Percentiles rank a stretch among this genome's conserved stretches.
These are phyloP conservation scores for Drepana arcuata DNA, from an alignment of 1,140 invertebrate species.

Conservation along the genomic window DNA sequence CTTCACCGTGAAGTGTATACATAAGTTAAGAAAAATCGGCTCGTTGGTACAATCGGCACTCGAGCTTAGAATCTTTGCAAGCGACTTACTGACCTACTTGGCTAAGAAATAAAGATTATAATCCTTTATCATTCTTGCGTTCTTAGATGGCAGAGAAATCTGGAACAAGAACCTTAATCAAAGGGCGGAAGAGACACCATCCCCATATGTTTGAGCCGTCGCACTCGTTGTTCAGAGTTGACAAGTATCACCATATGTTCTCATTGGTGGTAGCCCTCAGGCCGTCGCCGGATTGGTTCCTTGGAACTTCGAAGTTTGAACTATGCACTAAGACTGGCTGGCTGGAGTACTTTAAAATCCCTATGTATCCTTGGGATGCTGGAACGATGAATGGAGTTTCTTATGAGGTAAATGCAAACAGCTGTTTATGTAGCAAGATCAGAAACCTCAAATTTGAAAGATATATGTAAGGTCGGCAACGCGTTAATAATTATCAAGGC, in stretches of 20 bases:
- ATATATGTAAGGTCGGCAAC: no score
- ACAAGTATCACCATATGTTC: constrained; percentile 46
- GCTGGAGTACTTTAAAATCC: constrained; percentile 31
- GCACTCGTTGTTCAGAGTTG: constrained; percentile 44
- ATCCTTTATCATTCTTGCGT: not conserved
- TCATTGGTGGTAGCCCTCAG: constrained; percentile 44
- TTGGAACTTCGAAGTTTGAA: constrained; percentile 46
- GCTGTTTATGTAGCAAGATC: no score
- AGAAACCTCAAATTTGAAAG: no score
- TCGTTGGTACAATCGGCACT: no score
- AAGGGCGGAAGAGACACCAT: constrained; percentile 41
- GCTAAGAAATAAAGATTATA: not conserved
- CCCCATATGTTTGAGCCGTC: constrained; percentile 47
- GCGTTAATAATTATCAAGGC: no score
- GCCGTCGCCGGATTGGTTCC: constrained; percentile 56
- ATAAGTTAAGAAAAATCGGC: no score
- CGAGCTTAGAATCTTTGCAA: no score
- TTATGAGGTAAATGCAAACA: constrained; percentile 51
- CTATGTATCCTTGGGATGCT: constrained; percentile 56
- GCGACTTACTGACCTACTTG: no score
- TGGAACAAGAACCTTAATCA: constrained; percentile 46
- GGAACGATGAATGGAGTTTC: constrained; percentile 49
- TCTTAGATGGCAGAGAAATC: constrained; percentile 30
- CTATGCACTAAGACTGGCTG: constrained; percentile 41
- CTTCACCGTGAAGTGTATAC: no score